A percentile compares a stretch with the other conserved stretches of the same genome.
phyloP scores from a whole-genome alignment of 2,113 vertebrate species.

The Gopherus evgoodei region DNA sequence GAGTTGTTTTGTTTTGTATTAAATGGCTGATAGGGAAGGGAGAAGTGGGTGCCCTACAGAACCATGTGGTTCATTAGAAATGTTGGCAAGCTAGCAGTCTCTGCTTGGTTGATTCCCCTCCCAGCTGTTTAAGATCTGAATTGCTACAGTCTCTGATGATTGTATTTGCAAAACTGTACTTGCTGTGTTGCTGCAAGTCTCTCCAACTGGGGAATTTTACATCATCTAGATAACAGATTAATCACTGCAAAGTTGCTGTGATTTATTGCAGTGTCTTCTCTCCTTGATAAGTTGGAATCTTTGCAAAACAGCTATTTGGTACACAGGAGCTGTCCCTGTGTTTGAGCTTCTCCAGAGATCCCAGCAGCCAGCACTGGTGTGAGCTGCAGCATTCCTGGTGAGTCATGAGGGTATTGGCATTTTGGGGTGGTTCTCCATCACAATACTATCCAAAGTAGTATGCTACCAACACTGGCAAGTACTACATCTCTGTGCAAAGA shows the following conservation, averaged over 20 bases:
- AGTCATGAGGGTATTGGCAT: neutral
- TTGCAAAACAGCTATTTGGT: constrained; percentile 3
- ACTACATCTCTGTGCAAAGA: neutral
- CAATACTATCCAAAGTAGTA: fast-evolving
- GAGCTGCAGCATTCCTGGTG: neutral
- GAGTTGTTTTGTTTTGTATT: fast-evolving
- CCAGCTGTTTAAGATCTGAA: neutral
- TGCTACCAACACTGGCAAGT: neutral
- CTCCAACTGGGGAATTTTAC: neutral
- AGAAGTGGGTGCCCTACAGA: neutral
- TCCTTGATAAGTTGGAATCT: constrained; percentile 3
- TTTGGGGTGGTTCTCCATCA: neutral
- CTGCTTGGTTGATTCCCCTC: neutral
- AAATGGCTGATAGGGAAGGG: neutral
- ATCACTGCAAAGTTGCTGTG: fast-evolving
- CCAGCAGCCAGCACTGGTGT: neutral
- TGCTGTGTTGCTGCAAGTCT: constrained; percentile 15
- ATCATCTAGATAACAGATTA: constrained; percentile 16
- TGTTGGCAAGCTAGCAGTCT: fast-evolving
- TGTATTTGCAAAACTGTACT: constrained; percentile 15
- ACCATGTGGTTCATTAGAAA: neutral
- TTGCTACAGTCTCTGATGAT: neutral
- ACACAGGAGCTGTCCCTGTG: neutral
- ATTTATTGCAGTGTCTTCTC: constrained; percentile 42
- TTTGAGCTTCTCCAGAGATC: neutral